Evolutionary conservation across 2,888 invertebrate genomes (phyloP), one percentile per base, ranked within the genome.

Genomic region (Eristalis arbustorum): DNA sequence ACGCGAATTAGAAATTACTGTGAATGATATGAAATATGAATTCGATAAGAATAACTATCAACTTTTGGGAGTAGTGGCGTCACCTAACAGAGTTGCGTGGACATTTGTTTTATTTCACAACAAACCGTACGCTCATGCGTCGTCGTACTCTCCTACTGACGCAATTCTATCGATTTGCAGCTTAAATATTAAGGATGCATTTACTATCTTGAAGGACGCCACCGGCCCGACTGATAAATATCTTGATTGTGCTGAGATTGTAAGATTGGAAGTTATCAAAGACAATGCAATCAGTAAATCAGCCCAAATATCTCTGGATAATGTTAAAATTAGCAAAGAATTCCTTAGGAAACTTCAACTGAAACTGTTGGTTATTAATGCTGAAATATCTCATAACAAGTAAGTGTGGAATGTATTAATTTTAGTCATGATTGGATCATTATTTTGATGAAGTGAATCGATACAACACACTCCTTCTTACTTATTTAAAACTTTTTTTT

Each of bases 311-410:
- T 71, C 80, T n/a, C 40, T 80, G 88, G 64, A 83, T 61, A 40
- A 88, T 61, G 31, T 88, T 67, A 59, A 72, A 62, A 67, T 90
- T 1, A 88, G 89, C 14, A 90, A 90, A 2, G 5, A 22, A 1
- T 90, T 90, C 34, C 81, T 90, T 6, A 89, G 90, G 42, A 90
- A 89, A 57, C 73, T 92, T 10, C 91, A 92, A 88, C 34, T 92
- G 1, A 91, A 91, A 69, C 84, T 89, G 23, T 57, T 89, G n/a
- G 81, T 89, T 13, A 49, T 88, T 6, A 82, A 88, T 34, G 88
- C 88, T 23, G 72, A 78, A 11, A 25, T 88, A 11, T 61, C 49
- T 6, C 89, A 84, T 75, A 89, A 89, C 34, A 83, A 75, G 90
- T 90, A 88, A 83, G 89, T 72, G 22, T 3, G 0, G 11, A 23